Evolutionary conservation across 2,888 invertebrate genomes (phyloP).

Genomic region (Clusia tigrina): DNA sequence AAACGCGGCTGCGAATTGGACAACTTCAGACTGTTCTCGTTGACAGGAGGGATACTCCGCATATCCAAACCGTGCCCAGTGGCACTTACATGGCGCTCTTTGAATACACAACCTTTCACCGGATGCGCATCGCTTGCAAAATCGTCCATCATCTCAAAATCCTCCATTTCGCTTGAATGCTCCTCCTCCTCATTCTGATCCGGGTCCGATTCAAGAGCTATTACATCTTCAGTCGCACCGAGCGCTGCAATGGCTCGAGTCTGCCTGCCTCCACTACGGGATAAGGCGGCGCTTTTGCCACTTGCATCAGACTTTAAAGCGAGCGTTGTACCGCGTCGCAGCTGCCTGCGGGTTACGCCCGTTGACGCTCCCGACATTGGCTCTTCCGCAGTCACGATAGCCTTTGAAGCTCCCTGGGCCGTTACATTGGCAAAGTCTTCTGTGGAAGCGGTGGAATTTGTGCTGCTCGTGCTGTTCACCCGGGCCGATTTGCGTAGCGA

Average conservation of each 20-base stretch:
- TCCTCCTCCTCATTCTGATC: constrained; percentile 31
- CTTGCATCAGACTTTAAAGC: background rate
- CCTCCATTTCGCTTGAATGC: constrained; percentile 7
- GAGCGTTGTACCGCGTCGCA: constrained; percentile 21
- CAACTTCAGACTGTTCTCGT: constrained; percentile 40
- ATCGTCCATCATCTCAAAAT: constrained; percentile 27
- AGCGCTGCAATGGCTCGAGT: constrained; percentile 29
- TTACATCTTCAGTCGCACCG: constrained; percentile 27
- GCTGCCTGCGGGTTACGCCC: constrained; percentile 29
- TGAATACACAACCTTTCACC: constrained; percentile 62
- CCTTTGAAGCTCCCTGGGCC: background rate
- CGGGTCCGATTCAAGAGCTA: constrained; percentile 31
- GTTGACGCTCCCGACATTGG: background rate
- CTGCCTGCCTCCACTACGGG: constrained; percentile 21
- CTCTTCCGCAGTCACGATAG: constrained; percentile 31
- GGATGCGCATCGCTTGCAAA: constrained; percentile 60
- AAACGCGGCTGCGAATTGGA: constrained; percentile 41
- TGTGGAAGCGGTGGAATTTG: constrained; percentile 60
- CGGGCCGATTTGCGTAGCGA: constrained; percentile 60
- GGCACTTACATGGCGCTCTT: constrained; percentile 59
- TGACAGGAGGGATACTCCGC: constrained; percentile 34
- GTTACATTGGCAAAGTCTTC: constrained; percentile 43
- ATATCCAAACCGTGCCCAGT: constrained; percentile 45
- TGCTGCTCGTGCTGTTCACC: constrained; percentile 63
- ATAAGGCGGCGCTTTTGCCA: background rate